Conservation (phyloP, 2,113 vertebrate species). For the Canis aureus region DNA sequence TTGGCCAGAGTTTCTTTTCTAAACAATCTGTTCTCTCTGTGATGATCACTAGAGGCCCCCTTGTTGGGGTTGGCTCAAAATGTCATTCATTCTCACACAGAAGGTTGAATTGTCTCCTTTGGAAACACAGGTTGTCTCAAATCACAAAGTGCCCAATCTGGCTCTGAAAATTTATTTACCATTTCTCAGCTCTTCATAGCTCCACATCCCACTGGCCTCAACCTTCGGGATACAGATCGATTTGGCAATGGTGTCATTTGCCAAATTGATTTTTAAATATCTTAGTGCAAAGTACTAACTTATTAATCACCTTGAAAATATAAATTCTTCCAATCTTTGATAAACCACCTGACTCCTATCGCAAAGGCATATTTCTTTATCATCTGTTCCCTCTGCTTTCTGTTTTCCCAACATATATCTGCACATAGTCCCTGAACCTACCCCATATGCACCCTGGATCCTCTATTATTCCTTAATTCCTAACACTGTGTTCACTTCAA, state of each 20-base stretch:
- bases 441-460: neutral
- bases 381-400: neutral
- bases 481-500: neutral
- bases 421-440: neutral
- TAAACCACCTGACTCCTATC: neutral
- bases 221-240: neutral
- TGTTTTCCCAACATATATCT: neutral
- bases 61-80: neutral
- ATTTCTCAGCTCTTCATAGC: slow-evolving; percentile 13
- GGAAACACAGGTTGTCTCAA: slow-evolving; percentile 1
- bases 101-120: neutral
- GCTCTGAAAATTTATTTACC: neutral
- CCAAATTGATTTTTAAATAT: neutral
- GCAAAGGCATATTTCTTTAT: neutral
- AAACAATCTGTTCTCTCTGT: neutral
- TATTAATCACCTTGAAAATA: neutral
- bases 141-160: neutral
- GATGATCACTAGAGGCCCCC: neutral
- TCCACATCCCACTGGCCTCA: neutral
- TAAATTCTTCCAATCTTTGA: neutral
- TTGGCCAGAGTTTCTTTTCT: neutral
- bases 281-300: neutral
- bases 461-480: neutral
- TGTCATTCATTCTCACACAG: neutral
- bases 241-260: neutral